Percentiles rank a stretch among this genome's conserved stretches.
Conservation (phyloP, 2,888 invertebrate genomes). For the Microctonus brassicae region DNA sequence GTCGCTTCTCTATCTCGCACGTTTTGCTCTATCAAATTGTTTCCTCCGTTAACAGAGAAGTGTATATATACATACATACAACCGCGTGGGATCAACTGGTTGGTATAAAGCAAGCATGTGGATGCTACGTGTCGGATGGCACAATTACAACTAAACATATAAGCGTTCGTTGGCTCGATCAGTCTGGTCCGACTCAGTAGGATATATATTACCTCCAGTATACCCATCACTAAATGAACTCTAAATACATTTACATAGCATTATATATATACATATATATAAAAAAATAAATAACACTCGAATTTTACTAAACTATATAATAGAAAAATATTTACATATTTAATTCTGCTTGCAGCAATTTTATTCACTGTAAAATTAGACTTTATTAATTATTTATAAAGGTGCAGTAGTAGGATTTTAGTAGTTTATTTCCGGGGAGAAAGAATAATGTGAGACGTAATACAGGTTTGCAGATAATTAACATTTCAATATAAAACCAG, state of each 20-base stretch:
- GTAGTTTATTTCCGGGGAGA: no score
- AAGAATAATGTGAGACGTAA: no score
- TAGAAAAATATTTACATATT: no score
- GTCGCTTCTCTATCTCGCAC: background rate
- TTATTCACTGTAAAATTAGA: no score
- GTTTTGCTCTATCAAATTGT: background rate
- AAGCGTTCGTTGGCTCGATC: background rate
- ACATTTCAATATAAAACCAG: no score
- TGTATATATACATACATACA: no score
- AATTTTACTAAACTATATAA: background rate
- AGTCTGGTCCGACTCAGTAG: conserved; percentile 1
- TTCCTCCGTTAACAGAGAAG: conserved; percentile 17
- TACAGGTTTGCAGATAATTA: no score
- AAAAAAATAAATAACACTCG: no score
- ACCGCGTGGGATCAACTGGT: conserved; percentile 47
- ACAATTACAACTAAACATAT: conserved; percentile 32
- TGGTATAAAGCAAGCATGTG: conserved; percentile 3
- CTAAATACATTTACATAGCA: background rate
- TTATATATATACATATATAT: background rate
- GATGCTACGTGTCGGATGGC: conserved; percentile 35
- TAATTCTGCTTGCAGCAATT: no score
- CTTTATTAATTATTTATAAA: no score
- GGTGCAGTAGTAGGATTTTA: no score
- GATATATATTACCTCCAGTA: background rate
- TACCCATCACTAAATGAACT: conserved; percentile 5